A percentile compares a stretch with the other conserved stretches of the same genome.
Conservation (phyloP, 2,797 vertebrate species). For the Ispidina picta region DNA sequence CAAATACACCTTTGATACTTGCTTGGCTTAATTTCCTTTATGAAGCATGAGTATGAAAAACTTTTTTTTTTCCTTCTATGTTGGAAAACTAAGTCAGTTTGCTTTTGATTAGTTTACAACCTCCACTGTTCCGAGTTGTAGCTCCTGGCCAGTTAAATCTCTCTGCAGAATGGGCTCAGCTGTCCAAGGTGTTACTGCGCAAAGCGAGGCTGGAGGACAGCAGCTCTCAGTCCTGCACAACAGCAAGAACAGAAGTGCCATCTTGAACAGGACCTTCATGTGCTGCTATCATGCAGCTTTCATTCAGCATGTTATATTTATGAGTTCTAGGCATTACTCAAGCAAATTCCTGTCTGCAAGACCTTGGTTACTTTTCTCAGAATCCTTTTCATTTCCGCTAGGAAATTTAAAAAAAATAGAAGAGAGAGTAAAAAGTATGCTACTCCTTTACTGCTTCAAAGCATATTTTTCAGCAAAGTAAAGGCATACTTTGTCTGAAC, state of each 20-base stretch:
- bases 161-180: fast-evolving
- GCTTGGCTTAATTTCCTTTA: not conserved
- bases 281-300: not conserved
- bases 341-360: slow-evolving; percentile 59
- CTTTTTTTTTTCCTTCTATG: not conserved
- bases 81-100: not conserved
- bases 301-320: slow-evolving; percentile 46
- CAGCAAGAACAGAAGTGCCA: not conserved
- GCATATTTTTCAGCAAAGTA: slow-evolving; percentile 56
- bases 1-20: not conserved
- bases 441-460: slow-evolving; percentile 63
- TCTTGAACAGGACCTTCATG: not conserved
- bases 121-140: not conserved
- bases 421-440: slow-evolving; percentile 32
- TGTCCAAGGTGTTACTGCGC: not conserved
- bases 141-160: not conserved
- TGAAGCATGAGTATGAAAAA: not conserved
- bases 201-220: not conserved
- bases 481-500: slow-evolving; percentile 36
- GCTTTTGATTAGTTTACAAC: not conserved
- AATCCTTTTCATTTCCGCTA: slow-evolving; percentile 79
- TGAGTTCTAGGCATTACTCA: slow-evolving; percentile 42
- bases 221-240: not conserved
- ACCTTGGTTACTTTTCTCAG: slow-evolving; percentile 24
- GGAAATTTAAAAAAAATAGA: slow-evolving; percentile 67